A percentile compares a stretch with the other conserved stretches of the same genome.
phyloP scores from a whole-genome alignment of 2,888 invertebrate genomes.

The Patella depressa region DNA sequence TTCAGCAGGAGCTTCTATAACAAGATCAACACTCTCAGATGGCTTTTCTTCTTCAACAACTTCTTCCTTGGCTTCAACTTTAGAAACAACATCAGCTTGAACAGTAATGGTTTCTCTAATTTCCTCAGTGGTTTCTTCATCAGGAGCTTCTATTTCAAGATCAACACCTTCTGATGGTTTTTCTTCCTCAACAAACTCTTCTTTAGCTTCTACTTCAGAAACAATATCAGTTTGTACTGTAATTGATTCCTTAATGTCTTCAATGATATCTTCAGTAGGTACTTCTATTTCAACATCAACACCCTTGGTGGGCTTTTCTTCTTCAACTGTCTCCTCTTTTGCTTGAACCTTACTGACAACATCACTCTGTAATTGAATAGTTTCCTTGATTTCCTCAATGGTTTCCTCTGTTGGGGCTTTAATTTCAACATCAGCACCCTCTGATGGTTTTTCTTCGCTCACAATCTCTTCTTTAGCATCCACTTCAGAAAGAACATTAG shows the following conservation, averaged over 20 bases:
- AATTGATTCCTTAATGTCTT: conserved; percentile 29
- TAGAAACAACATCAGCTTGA: conserved; percentile 33
- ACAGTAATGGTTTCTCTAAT: conserved; percentile 29
- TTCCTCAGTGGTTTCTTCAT: conserved; percentile 37
- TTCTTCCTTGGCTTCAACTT: conserved; percentile 34
- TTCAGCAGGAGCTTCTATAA: conserved; percentile 33
- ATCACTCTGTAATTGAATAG: conserved; percentile 22
- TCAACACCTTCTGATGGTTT: conserved; percentile 25
- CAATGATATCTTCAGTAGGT: conserved; percentile 34
- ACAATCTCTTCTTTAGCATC: conserved; percentile 23
- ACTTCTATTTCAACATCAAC: conserved; percentile 36
- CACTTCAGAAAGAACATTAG: conserved; percentile 24
- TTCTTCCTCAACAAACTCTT: conserved; percentile 16
- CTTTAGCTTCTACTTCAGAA: conserved; percentile 40
- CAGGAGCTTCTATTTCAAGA: conserved; percentile 35
- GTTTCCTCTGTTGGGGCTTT: conserved; percentile 40
- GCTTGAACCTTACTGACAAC: conserved; percentile 32
- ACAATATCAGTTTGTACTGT: conserved; percentile 39
- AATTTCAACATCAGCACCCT: conserved; percentile 29
- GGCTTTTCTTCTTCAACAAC: conserved; percentile 16
- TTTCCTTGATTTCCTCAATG: conserved; percentile 27
- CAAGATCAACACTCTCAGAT: conserved; percentile 25
- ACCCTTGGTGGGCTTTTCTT: conserved; percentile 33
- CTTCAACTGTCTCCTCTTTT: conserved; percentile 39
- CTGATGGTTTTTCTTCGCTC: conserved; percentile 15